A percentile compares a stretch with the other conserved stretches of the same genome.
phyloP scores from a whole-genome alignment of 2,888 invertebrate species.

The Nemotelus nigrinus region DNA sequence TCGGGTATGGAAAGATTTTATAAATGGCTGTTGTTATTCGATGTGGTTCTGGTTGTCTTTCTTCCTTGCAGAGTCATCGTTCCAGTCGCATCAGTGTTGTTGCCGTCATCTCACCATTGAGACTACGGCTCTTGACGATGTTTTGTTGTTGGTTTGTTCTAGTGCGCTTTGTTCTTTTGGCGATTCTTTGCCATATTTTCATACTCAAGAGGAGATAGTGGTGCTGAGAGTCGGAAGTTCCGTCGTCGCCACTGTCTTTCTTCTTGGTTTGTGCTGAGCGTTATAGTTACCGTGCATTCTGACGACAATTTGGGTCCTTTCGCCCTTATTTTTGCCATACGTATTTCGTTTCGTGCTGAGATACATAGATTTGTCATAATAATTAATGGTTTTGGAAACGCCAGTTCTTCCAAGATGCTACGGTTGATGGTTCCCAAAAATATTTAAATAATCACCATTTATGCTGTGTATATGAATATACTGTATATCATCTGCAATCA shows the following conservation, averaged over 20 bases:
- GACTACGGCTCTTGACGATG: neutral
- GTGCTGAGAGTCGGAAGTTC: neutral
- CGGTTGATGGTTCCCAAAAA: no score
- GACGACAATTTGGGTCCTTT: no score
- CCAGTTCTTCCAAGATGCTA: no score
- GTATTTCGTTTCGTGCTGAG: no score
- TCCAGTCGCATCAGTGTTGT: neutral
- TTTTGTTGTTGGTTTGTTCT: conserved; percentile 1
- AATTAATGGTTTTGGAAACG: no score
- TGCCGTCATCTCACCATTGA: neutral
- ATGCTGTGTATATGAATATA: no score
- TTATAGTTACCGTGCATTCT: no score
- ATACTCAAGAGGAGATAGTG: neutral
- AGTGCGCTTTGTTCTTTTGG: neutral
- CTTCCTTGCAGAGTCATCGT: neutral
- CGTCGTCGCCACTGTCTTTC: neutral
- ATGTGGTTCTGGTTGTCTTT: conserved; percentile 19
- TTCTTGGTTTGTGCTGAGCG: neutral
- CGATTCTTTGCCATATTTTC: neutral
- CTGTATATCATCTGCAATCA: no score
- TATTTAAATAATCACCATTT: no score
- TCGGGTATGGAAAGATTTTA: conserved; percentile 40
- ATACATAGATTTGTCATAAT: no score
- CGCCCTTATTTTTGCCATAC: no score
- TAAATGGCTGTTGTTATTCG: conserved; percentile 29